Percentiles rank a stretch among this genome's conserved stretches.
These are phyloP conservation scores for Bovichtus variegatus DNA, from an alignment of 2,797 vertebrate species.

Conservation along the genomic window DNA sequence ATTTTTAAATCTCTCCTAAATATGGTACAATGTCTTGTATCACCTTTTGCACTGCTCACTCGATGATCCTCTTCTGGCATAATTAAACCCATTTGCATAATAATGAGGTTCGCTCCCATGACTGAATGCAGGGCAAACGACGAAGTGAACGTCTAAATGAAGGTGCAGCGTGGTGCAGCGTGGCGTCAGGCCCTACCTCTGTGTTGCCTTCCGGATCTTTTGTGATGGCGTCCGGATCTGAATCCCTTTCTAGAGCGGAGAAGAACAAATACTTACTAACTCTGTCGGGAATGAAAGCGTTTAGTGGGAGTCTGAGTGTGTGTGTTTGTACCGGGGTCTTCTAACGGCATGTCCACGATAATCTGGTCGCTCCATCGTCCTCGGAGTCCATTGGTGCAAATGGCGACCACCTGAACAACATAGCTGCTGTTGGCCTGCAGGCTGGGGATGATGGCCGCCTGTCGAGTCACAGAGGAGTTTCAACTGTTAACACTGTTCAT, in stretches of 20 bases:
- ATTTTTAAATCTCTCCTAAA: conserved; percentile 23
- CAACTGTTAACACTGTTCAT: background rate
- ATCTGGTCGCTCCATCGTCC: conserved; percentile 95
- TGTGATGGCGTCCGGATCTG: conserved; percentile 56
- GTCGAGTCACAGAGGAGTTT: background rate
- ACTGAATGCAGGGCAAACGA: conserved; percentile 10
- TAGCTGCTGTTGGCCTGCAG: conserved; percentile 95
- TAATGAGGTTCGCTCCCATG: conserved; percentile 37
- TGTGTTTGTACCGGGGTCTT: conserved; percentile 86
- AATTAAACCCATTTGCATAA: conserved; percentile 59
- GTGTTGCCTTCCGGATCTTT: conserved; percentile 57
- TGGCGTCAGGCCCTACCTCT: conserved; percentile 71
- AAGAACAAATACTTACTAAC: background rate
- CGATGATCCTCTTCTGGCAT: conserved; percentile 26
- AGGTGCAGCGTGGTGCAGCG: background rate
- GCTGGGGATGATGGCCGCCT: conserved; percentile 95
- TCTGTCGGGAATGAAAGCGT: background rate
- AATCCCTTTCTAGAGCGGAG: conserved; percentile 75
- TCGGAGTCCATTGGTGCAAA: conserved; percentile 93
- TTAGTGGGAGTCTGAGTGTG: conserved; percentile 4
- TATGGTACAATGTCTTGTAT: conserved; percentile 10
- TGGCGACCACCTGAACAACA: conserved; percentile 95
- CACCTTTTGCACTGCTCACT: conserved; percentile 28
- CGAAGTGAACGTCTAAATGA: no score
- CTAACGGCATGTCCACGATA: conserved; percentile 95